Conservation (phyloP, 2,113 vertebrate genomes). For the Halichoerus grypus region DNA sequence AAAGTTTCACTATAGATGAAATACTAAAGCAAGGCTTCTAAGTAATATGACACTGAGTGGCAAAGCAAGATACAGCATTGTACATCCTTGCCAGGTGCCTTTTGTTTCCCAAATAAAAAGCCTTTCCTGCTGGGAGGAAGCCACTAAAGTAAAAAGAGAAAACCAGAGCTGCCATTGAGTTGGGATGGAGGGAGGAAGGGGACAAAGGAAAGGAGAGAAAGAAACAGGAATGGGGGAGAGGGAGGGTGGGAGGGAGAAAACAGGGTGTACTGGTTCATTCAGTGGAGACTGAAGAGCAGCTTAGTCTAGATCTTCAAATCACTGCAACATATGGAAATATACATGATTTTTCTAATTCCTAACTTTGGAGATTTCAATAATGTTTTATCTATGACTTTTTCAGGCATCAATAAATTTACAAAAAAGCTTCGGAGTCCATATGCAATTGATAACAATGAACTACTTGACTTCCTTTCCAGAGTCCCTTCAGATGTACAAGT, state of each 20-base stretch:
- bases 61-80: neutral
- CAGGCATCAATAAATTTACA: slow-evolving; percentile 99
- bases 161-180: neutral
- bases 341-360: neutral
- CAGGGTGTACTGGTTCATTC: neutral
- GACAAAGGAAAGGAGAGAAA: neutral
- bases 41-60: neutral
- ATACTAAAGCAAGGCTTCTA: neutral
- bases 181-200: neutral
- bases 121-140: slow-evolving; percentile 1
- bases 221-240: neutral
- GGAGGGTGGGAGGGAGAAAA: neutral
- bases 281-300: neutral
- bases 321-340: neutral
- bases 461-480: slow-evolving; percentile 98
- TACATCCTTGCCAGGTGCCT: neutral
- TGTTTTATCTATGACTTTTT: slow-evolving; percentile 78
- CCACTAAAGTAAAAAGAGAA: neutral
- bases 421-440: slow-evolving; percentile 98
- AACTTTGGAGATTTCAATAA: slow-evolving; percentile 42
- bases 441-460: slow-evolving; percentile 98
- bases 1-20: neutral
- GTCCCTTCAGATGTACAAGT: slow-evolving; percentile 98
- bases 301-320: neutral
- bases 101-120: neutral